Evolutionary conservation across 2,113 vertebrate genomes (phyloP), one percentile per base, ranked within the genome.

Genomic region (Crotalus horridus): DNA sequence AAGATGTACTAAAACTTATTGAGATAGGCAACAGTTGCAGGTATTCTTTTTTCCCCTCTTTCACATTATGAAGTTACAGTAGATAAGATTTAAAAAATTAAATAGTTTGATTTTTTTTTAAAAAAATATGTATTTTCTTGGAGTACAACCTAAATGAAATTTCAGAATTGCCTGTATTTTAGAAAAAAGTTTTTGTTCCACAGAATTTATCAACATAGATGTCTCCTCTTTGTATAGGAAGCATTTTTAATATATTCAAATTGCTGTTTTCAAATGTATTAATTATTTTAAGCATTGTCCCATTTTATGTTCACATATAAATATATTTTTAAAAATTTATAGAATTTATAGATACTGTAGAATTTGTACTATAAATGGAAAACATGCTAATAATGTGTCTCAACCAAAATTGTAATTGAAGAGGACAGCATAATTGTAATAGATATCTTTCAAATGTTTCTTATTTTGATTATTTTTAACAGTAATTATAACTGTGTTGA

Each of bases 11-110:
- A 91, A 99, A 99, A 91, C 99, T 99, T 93, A 99, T 99, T 94
- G 99, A 99, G 96, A 96, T 99, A 95, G 99, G 99, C 93, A 99
- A 99, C 98, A 99, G 99, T 96, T 99, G 99, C 99, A 99, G 99
- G 99, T 99, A 98, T 93, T 53, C 90, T 26, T 69, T 61, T 20
- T 91, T 48, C 96, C 95, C n/a, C 20, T 89, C 81, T 59, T 92
- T 90, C 92, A 94, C 43, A 51, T 26, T 69, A 6, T 91, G n/a
- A 81, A 0, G 0, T 90, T 93, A 26, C 74, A 81, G 64, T 90
- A 26, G 91, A 94, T 55, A 15, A 53, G 5, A 89, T 59, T 1
- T 3, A 4, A 81, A 85, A 93, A 15, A 64, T 56, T 53, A 43
- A 39, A 48, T 59, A 56, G n/a, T 89, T 81, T 56, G 56, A 64